A percentile compares a stretch with the other conserved stretches of the same genome.
Conservation (phyloP, 2,888 invertebrate genomes). For the Acleris emargana region DNA sequence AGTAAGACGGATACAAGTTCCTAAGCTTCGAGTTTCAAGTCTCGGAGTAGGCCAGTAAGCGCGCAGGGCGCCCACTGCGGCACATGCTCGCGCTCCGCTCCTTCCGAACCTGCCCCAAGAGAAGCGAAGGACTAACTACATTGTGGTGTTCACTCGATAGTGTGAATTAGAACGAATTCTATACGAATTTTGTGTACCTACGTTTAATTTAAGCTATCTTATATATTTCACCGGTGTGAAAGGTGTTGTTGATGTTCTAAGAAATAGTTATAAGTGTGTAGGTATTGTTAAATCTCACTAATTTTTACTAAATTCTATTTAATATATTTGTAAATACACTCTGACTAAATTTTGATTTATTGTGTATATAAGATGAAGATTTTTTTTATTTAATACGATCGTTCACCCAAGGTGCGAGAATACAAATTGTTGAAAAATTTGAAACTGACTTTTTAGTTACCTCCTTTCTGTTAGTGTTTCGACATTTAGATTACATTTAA, state of each 20-base stretch:
- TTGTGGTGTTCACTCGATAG: slow-evolving; percentile 64
- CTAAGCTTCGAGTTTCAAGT: too few relatives aligned
- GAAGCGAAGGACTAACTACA: slow-evolving; percentile 54
- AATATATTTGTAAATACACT: slow-evolving; percentile 85
- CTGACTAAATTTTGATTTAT: slow-evolving; percentile 82
- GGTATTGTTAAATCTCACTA: slow-evolving; percentile 83
- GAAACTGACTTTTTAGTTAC: slow-evolving; percentile 53
- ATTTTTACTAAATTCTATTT: slow-evolving; percentile 84
- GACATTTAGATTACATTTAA: not conserved
- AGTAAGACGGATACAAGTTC: too few relatives aligned
- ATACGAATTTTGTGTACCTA: slow-evolving; percentile 66
- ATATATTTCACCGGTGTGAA: slow-evolving; percentile 76
- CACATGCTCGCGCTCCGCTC: not conserved
- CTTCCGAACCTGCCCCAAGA: slow-evolving; percentile 34
- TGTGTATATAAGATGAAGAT: slow-evolving; percentile 82
- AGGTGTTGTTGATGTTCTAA: slow-evolving; percentile 82
- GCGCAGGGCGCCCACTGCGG: not conserved
- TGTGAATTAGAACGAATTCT: slow-evolving; percentile 64
- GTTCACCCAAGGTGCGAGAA: slow-evolving; percentile 81
- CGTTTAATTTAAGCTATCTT: slow-evolving; percentile 66
- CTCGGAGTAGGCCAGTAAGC: too few relatives aligned
- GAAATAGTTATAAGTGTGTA: slow-evolving; percentile 71
- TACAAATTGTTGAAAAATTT: slow-evolving; percentile 82
- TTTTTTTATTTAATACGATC: slow-evolving; percentile 78
- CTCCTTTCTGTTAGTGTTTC: slow-evolving; percentile 1